Evolutionary conservation across 2,888 invertebrate species (phyloP).

Genomic region (Spodoptera picta): DNA sequence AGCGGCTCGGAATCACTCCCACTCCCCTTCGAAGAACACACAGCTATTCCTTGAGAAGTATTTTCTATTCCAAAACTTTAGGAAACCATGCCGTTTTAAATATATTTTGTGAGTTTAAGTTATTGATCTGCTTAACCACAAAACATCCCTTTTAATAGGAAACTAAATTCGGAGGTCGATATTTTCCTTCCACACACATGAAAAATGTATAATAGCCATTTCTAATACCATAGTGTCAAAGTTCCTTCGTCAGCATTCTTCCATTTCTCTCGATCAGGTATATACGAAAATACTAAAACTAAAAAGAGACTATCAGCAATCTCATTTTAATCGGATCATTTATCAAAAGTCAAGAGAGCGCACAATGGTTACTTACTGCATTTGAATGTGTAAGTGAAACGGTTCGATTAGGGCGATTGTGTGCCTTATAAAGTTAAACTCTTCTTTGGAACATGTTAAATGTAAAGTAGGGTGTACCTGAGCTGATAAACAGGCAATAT

Average conservation of each 20-base stretch:
- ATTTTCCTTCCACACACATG: background rate
- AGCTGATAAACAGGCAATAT: conserved; percentile 55
- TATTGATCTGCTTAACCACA: conserved; percentile 43
- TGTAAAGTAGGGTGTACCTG: conserved; percentile 42
- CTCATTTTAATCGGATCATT: conserved; percentile 60
- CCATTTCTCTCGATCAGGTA: conserved; percentile 44
- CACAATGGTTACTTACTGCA: conserved; percentile 56
- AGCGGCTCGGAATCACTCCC: conserved; percentile 84
- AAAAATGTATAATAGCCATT: conserved; percentile 23
- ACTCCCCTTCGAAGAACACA: conserved; percentile 71
- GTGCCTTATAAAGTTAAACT: conserved; percentile 50
- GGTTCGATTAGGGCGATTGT: conserved; percentile 52
- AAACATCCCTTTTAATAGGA: too few relatives aligned
- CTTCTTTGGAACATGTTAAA: conserved; percentile 48
- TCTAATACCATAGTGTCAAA: conserved; percentile 27
- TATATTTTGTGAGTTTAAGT: conserved; percentile 76
- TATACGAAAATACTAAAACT: conserved; percentile 42
- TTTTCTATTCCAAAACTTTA: conserved; percentile 80
- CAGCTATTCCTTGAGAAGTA: conserved; percentile 73
- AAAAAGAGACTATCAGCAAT: conserved; percentile 54
- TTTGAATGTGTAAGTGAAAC: conserved; percentile 52
- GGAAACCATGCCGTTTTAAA: conserved; percentile 72
- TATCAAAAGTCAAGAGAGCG: conserved; percentile 55
- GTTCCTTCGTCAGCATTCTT: conserved; percentile 35
- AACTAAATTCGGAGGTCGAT: too few relatives aligned